These are phyloP conservation scores for Acanthurus leucopareius DNA, from an alignment of 2,797 vertebrate species.

Conservation along the genomic window DNA sequence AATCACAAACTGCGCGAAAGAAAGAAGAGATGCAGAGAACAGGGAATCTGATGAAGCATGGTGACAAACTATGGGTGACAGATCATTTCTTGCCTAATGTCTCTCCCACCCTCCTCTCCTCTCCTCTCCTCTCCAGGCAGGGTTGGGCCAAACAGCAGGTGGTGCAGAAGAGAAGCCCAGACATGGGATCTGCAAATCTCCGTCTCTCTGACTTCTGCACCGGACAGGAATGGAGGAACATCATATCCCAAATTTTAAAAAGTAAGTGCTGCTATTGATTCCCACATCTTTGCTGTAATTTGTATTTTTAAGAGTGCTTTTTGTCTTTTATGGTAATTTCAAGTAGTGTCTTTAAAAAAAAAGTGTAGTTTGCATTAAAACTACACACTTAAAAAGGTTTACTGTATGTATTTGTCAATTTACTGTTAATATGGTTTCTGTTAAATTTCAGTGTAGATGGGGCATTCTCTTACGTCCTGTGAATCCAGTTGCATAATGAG, in stretches of 20 bases:
- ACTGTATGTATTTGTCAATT: neutral
- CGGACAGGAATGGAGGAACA: conserved; percentile 63
- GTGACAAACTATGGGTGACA: conserved; percentile 56
- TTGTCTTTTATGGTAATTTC: neutral
- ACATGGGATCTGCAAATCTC: conserved; percentile 80
- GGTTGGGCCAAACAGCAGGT: conserved; percentile 85
- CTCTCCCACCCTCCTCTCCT: conserved; percentile 67
- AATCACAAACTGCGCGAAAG: conserved; percentile 26
- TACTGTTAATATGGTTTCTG: neutral
- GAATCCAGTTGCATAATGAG: conserved; percentile 10
- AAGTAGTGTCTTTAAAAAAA: neutral
- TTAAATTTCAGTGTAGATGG: neutral
- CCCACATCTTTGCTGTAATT: neutral
- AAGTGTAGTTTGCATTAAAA: neutral
- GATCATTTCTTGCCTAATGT: conserved; percentile 58
- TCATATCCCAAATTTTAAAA: conserved; percentile 54
- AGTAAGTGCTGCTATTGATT: conserved; percentile 75
- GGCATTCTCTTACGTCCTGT: neutral
- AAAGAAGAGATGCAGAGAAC: conserved; percentile 19
- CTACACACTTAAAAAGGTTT: neutral
- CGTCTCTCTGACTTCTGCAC: conserved; percentile 69
- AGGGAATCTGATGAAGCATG: conserved; percentile 45
- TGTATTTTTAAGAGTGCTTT: neutral
- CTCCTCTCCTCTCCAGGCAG: conserved; percentile 66
- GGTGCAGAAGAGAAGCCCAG: conserved; percentile 78